These are phyloP conservation scores for Acheta domesticus DNA, from an alignment of 2,888 invertebrate genomes.

Conservation along the genomic window DNA sequence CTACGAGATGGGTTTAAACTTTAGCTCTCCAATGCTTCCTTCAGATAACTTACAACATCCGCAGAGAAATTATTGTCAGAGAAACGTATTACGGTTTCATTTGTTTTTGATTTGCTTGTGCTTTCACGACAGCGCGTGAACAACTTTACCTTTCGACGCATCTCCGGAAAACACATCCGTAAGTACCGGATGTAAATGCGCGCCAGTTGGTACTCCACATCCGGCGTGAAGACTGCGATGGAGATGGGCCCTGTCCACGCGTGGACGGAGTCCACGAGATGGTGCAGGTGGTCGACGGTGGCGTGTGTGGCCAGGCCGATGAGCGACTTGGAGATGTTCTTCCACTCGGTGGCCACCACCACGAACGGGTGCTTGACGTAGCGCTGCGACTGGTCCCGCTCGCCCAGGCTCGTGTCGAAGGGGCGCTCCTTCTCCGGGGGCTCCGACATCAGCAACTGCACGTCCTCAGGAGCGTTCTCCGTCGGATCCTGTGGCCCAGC, in stretches of 20 bases:
- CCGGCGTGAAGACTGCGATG: constrained; percentile 2
- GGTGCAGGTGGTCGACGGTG: background rate
- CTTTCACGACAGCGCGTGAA: too few species aligned
- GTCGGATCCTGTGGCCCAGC: too few species aligned
- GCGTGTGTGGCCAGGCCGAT: constrained; percentile 3
- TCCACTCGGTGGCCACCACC: background rate
- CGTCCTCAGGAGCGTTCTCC: background rate
- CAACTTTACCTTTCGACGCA: background rate
- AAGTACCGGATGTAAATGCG: background rate
- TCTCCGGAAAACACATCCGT: background rate
- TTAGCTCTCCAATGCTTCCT: too few species aligned
- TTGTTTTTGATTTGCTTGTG: too few species aligned
- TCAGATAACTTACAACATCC: too few species aligned
- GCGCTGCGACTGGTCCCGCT: background rate
- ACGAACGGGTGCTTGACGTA: background rate
- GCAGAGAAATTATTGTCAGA: too few species aligned
- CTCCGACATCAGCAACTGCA: background rate
- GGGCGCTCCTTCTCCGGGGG: background rate
- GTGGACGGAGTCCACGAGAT: background rate
- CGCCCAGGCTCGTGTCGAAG: background rate
- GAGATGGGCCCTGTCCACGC: constrained; percentile 20
- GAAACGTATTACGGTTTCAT: too few species aligned
- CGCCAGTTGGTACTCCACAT: constrained; percentile 12
- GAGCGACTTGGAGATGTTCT: background rate
- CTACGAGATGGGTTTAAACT: too few species aligned